Evolutionary conservation across 2,113 vertebrate genomes (phyloP).

Genomic region (Cyanistes caeruleus): DNA sequence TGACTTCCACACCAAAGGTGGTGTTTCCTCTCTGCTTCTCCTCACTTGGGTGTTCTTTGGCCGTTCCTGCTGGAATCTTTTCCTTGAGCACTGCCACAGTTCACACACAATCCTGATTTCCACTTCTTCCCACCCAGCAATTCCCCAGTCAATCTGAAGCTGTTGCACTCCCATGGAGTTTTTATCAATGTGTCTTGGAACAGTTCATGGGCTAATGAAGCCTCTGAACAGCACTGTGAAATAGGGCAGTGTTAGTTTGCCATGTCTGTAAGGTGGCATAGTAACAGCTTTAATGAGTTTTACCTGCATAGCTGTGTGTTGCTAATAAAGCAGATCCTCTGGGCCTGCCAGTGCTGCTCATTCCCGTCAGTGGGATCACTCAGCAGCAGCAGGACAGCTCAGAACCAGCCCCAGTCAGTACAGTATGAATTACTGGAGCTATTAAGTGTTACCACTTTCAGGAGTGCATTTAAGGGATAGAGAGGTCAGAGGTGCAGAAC

Average conservation of each 20-base stretch:
- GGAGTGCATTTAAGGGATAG: background rate
- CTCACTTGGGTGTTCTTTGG: background rate
- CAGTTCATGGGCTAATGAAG: background rate
- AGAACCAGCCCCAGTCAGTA: background rate
- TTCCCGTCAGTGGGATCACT: background rate
- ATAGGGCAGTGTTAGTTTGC: background rate
- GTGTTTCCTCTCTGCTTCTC: background rate
- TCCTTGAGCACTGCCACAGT: background rate
- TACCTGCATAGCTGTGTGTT: background rate
- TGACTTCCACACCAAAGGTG: background rate
- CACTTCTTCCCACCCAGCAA: background rate
- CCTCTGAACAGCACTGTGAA: background rate
- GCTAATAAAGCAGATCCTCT: background rate
- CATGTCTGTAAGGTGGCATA: background rate
- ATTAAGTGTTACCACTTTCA: background rate
- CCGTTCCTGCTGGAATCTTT: background rate
- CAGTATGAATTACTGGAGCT: background rate
- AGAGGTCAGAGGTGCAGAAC: background rate
- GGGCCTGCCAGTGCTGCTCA: background rate
- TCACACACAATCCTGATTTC: fast-evolving
- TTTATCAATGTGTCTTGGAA: background rate
- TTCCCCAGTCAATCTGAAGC: background rate
- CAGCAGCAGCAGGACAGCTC: background rate
- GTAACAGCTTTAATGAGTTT: background rate
- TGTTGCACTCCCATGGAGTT: background rate